Percentiles rank a stretch among this genome's conserved stretches.
These are phyloP conservation scores for Portunus trituberculatus DNA, from an alignment of 1,140 invertebrate genomes.

Conservation along the genomic window DNA sequence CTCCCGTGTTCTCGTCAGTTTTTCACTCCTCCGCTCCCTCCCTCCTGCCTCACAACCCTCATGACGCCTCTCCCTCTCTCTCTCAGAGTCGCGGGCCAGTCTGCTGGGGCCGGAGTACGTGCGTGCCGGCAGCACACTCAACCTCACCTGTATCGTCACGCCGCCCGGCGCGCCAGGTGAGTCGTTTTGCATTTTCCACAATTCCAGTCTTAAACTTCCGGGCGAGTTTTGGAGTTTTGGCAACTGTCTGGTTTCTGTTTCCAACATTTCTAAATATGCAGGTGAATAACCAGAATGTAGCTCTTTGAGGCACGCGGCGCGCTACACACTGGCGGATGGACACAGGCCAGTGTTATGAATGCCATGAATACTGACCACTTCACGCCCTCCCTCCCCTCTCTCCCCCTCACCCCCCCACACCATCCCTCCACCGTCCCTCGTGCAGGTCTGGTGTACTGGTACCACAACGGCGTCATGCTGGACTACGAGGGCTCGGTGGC, in stretches of 20 bases:
- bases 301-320: no score
- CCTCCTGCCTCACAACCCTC: neutral
- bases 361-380: neutral
- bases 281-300: no score
- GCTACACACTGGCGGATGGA: no score
- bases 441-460: slow-evolving; percentile 61
- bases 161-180: slow-evolving; percentile 50
- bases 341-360: neutral
- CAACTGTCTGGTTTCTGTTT: no score
- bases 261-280: no score
- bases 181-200: neutral
- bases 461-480: slow-evolving; percentile 60
- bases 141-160: slow-evolving; percentile 62
- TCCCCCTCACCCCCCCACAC: no score
- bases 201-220: neutral
- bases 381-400: no score
- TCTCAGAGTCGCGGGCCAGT: slow-evolving; percentile 52
- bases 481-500: slow-evolving; percentile 54
- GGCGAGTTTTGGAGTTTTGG: no score
- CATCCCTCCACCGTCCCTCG: neutral
- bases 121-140: slow-evolving; percentile 62
- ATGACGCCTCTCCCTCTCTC: no score
- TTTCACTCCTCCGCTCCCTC: neutral
- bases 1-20: neutral
- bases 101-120: slow-evolving; percentile 59